Evolutionary conservation across 2,888 invertebrate genomes (phyloP).

Genomic region (Xestobium rufovillosum): DNA sequence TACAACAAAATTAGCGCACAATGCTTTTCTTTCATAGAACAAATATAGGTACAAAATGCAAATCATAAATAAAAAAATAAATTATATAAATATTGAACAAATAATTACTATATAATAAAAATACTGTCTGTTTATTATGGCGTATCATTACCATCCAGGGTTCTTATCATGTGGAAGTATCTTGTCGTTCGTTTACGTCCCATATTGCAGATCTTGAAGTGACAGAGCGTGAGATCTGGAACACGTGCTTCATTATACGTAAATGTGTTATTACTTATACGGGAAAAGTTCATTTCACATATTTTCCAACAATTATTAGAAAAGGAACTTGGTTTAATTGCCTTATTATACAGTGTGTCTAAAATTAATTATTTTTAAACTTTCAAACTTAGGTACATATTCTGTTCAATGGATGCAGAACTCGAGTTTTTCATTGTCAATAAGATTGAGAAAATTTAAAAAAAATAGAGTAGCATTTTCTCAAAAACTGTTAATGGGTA

Average conservation of each 20-base stretch:
- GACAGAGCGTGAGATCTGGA: constrained; percentile 59
- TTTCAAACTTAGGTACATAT: too few species aligned
- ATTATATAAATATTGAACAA: constrained; percentile 16
- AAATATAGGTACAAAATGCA: neutral
- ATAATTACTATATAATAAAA: constrained; percentile 4
- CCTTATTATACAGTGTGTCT: too few species aligned
- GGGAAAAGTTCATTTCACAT: constrained; percentile 5
- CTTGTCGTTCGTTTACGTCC: constrained; percentile 50
- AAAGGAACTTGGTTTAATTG: too few species aligned
- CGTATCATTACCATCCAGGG: constrained; percentile 23
- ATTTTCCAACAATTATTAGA: too few species aligned
- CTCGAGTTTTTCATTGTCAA: too few species aligned
- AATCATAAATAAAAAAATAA: constrained; percentile 21
- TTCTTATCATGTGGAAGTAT: constrained; percentile 27
- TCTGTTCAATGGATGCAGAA: too few species aligned
- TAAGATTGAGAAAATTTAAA: too few species aligned
- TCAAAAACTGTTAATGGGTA: too few species aligned
- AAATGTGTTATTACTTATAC: constrained; percentile 8
- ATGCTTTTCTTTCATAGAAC: too few species aligned
- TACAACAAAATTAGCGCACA: too few species aligned
- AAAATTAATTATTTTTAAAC: too few species aligned
- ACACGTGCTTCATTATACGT: constrained; percentile 27
- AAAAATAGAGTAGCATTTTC: too few species aligned
- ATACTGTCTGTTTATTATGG: constrained; percentile 13
- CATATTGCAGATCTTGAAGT: constrained; percentile 65